A percentile compares a stretch with the other conserved stretches of the same genome.
Evolutionary conservation across 2,888 invertebrate species (phyloP).

Genomic region (Molorchus minor): DNA sequence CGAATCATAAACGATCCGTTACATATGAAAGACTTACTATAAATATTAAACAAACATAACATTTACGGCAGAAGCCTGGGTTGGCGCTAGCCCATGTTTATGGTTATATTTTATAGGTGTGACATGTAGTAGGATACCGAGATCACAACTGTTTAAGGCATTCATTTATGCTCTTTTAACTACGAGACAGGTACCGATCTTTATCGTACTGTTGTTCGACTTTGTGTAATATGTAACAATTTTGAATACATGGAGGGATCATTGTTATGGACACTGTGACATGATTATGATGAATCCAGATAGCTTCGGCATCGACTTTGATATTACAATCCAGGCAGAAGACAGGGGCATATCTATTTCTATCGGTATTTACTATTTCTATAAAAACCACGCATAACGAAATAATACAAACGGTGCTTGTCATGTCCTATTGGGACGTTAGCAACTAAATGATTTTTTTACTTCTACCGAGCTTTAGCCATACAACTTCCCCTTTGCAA

Average conservation of each 20-base stretch:
- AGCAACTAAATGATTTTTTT: too few species aligned
- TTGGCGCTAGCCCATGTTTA: constrained; percentile 50
- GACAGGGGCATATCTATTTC: too few species aligned
- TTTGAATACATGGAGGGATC: neutral
- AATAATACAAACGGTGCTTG: too few species aligned
- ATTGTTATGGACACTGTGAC: neutral
- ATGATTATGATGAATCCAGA: neutral
- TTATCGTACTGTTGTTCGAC: constrained; percentile 14
- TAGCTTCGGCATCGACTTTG: neutral
- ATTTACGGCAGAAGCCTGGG: constrained; percentile 49
- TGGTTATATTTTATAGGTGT: constrained; percentile 48
- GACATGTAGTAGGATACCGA: constrained; percentile 37
- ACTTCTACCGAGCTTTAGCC: too few species aligned
- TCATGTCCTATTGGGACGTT: too few species aligned
- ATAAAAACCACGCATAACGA: too few species aligned
- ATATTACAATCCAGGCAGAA: too few species aligned
- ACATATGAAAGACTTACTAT: constrained; percentile 41
- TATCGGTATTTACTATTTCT: too few species aligned
- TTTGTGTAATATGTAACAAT: constrained; percentile 16
- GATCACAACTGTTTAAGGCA: constrained; percentile 24
- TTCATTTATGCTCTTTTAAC: constrained; percentile 23
- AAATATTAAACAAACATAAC: constrained; percentile 50
- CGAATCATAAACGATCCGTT: constrained; percentile 36
- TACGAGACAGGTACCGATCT: constrained; percentile 24
- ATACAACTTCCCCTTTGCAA: too few species aligned